These are phyloP conservation scores for Camponotus vicinus DNA, from an alignment of 1,140 invertebrate genomes.

Conservation along the genomic window DNA sequence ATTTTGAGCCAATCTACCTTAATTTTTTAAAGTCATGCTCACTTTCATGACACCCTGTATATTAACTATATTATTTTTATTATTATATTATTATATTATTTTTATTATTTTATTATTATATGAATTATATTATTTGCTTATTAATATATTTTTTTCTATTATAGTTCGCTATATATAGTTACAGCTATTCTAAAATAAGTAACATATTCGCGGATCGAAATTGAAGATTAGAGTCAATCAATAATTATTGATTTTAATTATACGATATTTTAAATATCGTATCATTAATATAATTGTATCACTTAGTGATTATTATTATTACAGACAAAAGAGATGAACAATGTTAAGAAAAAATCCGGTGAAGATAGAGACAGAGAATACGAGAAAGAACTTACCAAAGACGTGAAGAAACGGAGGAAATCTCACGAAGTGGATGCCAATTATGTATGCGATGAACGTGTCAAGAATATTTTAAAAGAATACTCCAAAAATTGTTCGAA, in stretches of 20 bases:
- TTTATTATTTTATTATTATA: too few relatives aligned
- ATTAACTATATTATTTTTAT: too few relatives aligned
- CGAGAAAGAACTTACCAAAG: slow-evolving; percentile 30
- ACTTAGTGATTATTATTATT: not conserved
- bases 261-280: not conserved
- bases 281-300: too few relatives aligned
- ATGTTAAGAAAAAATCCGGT: slow-evolving; percentile 19
- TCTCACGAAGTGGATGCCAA: slow-evolving; percentile 48
- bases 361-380: not conserved
- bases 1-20: too few relatives aligned
- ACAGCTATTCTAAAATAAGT: not conserved
- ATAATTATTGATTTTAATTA: not conserved
- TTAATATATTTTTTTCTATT: too few relatives aligned
- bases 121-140: too few relatives aligned
- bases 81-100: too few relatives aligned
- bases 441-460: slow-evolving; percentile 15
- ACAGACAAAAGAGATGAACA: slow-evolving; percentile 33
- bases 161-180: not conserved
- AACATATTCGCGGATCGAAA: not conserved
- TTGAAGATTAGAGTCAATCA: slow-evolving; percentile 20
- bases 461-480: slow-evolving; percentile 56
- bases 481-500: slow-evolving; percentile 42
- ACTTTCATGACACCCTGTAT: too few relatives aligned
- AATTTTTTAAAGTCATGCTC: too few relatives aligned
- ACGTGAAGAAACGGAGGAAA: slow-evolving; percentile 54